Evolutionary conservation across 2,888 invertebrate species (phyloP), one percentile per base, ranked within the genome.

Genomic region (Onthophagus sagittarius): DNA sequence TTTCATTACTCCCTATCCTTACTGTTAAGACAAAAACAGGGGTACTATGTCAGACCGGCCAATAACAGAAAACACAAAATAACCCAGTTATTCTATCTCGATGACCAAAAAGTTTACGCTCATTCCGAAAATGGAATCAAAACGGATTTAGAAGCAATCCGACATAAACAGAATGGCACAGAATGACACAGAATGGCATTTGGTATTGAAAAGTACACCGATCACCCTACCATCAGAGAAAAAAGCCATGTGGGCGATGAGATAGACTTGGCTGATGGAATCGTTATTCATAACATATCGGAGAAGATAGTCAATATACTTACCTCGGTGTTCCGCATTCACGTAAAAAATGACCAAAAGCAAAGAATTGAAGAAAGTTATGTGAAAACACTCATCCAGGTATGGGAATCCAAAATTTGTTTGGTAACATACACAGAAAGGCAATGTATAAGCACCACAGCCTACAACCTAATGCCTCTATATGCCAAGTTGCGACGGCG

Each of bases 161-260:
- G 69, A 31, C 11, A 33, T 5, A 74, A 76, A 62, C 70, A 71
- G 23, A 23, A 63, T 0, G 74, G 74, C 64, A n/a, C n/a, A 77
- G 76, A n/a, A n/a, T n/a, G 11, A 15, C 67, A 9, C 77, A 76
- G 75, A 15, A 72, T 53, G 75, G 75, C 15, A 74, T 23, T 23
- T 23, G 23, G 77, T 2, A 15, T 75, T 7, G 74, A 77, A 5
- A 77, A 77, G 70, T 77, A 77, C 69, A 71, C 73, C 9, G 4
- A 62, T 23, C 14, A 64, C 14, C 13, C 1, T 15, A 64, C 14
- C 3, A 13, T 9, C n/a, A 64, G 14, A 14, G 64, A 15, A 1
- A 64, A 14, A 14, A 14, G 64, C n/a, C 15, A 13, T 9, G 32
- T 62, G 15, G 62, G 23, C 14, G 63, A 62, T 15, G 73, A 70